These are phyloP conservation scores for Acanthaster planci DNA, from an alignment of 35 echinoderm and acorn worm genomes.

Conservation along the genomic window DNA sequence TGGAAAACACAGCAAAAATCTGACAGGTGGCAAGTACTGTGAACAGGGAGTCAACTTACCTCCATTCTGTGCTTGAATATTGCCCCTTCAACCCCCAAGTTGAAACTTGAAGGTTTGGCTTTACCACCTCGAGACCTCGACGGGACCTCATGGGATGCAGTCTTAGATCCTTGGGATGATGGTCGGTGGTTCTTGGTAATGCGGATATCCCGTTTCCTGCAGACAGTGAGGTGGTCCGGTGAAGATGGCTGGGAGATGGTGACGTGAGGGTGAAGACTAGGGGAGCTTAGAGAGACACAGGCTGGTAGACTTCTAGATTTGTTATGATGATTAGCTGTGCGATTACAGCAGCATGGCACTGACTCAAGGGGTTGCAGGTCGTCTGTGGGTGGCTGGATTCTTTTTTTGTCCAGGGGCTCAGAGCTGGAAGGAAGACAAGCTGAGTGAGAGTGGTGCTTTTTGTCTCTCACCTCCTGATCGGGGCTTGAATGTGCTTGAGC, in stretches of 20 bases:
- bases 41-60: constrained; percentile 37
- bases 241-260: constrained; percentile 6
- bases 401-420: constrained; percentile 50
- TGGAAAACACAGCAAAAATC: too few species aligned
- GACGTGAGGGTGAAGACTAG: not conserved
- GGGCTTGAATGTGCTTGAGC: constrained; percentile 16
- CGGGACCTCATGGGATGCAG: constrained; percentile 15
- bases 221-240: not conserved
- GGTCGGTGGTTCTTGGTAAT: not conserved
- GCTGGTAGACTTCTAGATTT: constrained; percentile 72
- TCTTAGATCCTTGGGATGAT: not conserved
- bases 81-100: constrained; percentile 72
- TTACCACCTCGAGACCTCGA: not conserved
- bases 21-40: too few species aligned
- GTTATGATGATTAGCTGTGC: constrained; percentile 32
- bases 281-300: constrained; percentile 7
- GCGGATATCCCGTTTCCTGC: constrained; percentile 4
- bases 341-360: constrained; percentile 37
- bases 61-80: constrained; percentile 96
- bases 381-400: not conserved
- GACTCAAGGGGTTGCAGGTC: not conserved
- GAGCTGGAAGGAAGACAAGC: constrained; percentile 30
- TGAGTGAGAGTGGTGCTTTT: constrained; percentile 20
- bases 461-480: not conserved
- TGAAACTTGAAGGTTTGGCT: not conserved